Percentiles rank a stretch among this genome's conserved stretches.
These are phyloP conservation scores for Gerris lacustris DNA, from an alignment of 2,888 invertebrate species.

Conservation along the genomic window DNA sequence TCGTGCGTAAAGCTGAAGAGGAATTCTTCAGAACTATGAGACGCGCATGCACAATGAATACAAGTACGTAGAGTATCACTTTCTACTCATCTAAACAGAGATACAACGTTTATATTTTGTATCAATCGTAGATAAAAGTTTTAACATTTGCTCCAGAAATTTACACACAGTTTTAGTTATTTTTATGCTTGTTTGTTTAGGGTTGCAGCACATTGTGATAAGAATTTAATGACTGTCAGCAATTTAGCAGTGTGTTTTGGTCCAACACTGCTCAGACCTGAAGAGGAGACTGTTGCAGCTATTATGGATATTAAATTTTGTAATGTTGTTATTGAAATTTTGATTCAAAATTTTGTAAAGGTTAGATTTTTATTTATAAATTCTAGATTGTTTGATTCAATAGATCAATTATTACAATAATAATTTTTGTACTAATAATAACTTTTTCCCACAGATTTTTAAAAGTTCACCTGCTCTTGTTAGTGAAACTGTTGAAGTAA, in stretches of 20 bases:
- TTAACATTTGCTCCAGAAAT: no score
- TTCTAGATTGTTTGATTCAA: background rate
- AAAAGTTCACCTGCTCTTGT: constrained; percentile 40
- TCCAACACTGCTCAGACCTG: constrained; percentile 85
- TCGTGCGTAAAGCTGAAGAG: no score
- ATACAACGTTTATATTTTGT: no score
- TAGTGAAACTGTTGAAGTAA: background rate
- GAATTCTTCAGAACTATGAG: no score
- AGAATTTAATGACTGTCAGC: constrained; percentile 92
- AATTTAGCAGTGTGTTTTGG: constrained; percentile 98
- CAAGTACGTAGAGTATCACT: no score
- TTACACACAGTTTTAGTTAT: background rate
- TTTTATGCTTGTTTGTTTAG: constrained; percentile 40
- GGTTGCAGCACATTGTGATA: constrained; percentile 68
- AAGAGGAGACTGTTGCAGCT: constrained; percentile 93
- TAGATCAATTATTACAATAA: background rate
- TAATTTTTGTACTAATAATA: background rate
- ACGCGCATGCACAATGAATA: no score
- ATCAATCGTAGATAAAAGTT: no score
- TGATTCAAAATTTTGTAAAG: constrained; percentile 76
- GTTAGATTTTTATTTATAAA: constrained; percentile 37
- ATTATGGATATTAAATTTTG: constrained; percentile 99
- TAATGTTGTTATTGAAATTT: constrained; percentile 93
- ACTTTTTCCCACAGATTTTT: constrained; percentile 38
- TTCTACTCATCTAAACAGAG: no score